These are phyloP conservation scores for Drosophila simulans DNA, from an alignment of 1,140 invertebrate genomes.

Conservation along the genomic window DNA sequence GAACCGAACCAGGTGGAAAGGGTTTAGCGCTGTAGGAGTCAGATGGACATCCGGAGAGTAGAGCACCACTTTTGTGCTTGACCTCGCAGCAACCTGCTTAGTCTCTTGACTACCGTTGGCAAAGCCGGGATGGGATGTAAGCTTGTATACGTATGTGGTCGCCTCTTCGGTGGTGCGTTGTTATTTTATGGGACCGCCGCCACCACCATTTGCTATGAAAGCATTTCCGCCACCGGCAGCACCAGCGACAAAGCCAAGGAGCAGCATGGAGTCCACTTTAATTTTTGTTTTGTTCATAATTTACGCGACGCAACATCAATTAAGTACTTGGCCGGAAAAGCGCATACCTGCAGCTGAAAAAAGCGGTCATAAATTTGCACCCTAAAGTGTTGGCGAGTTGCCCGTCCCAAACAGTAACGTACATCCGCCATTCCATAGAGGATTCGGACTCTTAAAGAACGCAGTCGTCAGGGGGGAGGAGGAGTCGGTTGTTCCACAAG, in stretches of 20 bases:
- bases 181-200: constrained; percentile 62
- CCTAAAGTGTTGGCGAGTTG: constrained; percentile 72
- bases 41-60: constrained; percentile 59
- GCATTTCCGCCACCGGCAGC: constrained; percentile 76
- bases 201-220: constrained; percentile 76
- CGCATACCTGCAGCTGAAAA: constrained; percentile 81
- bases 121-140: constrained; percentile 1
- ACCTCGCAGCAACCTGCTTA: constrained; percentile 70
- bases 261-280: constrained; percentile 71
- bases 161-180: constrained; percentile 40
- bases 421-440: constrained; percentile 15
- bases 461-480: not conserved
- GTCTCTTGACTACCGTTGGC: constrained; percentile 65
- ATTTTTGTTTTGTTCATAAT: constrained; percentile 84
- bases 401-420: not conserved
- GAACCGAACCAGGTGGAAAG: constrained; percentile 4
- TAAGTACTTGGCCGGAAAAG: constrained; percentile 81
- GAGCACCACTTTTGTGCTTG: constrained; percentile 76
- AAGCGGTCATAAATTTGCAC: constrained; percentile 78
- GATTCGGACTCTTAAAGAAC: constrained; percentile 20
- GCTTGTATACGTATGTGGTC: constrained; percentile 25
- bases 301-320: constrained; percentile 83
- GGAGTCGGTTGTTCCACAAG: not conserved
- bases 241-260: constrained; percentile 33
- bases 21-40: no score